Evolutionary conservation across 53 echinoderm and acorn worm species (phyloP).

Genomic region (Temnopleurus reevesii): DNA sequence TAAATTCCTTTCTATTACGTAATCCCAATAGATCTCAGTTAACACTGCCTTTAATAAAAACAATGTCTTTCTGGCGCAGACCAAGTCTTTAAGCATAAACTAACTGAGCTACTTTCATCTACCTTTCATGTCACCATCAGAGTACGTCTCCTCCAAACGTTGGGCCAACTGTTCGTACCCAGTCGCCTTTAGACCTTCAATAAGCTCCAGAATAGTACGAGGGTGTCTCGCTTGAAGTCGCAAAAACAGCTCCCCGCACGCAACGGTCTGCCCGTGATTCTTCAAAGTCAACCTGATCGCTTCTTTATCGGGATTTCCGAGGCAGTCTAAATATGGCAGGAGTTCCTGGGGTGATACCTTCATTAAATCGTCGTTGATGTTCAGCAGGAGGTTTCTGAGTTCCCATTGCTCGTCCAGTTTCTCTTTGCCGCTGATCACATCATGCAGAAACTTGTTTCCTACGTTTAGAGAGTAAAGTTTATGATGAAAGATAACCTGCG

Average conservation of each 20-base stretch:
- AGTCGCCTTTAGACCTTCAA: neutral
- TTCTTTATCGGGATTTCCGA: neutral
- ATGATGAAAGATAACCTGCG: too few species aligned
- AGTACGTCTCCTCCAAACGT: neutral
- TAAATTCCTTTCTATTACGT: too few species aligned
- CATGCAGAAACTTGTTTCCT: slow-evolving; percentile 4
- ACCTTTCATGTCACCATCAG: too few species aligned
- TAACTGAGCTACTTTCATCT: too few species aligned
- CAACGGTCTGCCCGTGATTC: neutral
- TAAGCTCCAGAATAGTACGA: neutral
- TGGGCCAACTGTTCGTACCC: neutral
- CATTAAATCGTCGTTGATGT: neutral
- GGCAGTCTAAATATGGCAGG: neutral
- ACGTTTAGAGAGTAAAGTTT: neutral
- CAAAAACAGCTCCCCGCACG: neutral
- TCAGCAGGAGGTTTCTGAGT: neutral
- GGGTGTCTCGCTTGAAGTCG: neutral
- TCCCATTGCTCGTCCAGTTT: slow-evolving; percentile 9
- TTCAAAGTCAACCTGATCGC: neutral
- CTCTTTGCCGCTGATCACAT: neutral
- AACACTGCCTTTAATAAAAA: too few species aligned
- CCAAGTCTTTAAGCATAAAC: too few species aligned
- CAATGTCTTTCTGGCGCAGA: too few species aligned
- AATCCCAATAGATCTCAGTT: too few species aligned
- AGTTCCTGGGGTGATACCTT: neutral